Conservation (phyloP, 1,140 invertebrate species). For the Mylabris phalerata region DNA sequence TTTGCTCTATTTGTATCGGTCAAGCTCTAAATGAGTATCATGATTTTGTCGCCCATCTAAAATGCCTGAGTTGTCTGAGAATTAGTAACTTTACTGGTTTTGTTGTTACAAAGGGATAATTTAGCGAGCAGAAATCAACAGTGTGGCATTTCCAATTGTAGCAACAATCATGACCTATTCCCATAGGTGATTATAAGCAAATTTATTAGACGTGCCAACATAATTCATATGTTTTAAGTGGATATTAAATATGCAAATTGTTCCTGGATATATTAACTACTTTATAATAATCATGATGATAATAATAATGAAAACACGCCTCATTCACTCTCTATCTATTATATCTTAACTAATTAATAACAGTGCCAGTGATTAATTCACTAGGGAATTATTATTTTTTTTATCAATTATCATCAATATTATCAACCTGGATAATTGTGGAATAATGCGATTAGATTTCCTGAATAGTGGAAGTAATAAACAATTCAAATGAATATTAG, state of each 20-base stretch:
- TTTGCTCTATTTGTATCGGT: too few species aligned
- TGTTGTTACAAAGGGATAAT: neutral
- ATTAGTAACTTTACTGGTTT: neutral
- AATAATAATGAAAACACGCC: conserved; percentile 9
- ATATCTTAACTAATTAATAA: conserved; percentile 4
- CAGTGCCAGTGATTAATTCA: too few species aligned
- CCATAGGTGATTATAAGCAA: conserved; percentile 10
- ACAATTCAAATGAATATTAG: too few species aligned
- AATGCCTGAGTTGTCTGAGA: neutral
- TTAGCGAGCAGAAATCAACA: neutral
- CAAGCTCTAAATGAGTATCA: neutral
- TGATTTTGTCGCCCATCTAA: neutral
- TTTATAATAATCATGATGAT: too few species aligned
- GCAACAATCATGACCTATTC: conserved; percentile 19
- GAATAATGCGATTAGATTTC: too few species aligned
- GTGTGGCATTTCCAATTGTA: conserved; percentile 6
- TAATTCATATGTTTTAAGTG: conserved; percentile 19
- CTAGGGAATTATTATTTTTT: too few species aligned
- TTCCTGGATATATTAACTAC: conserved; percentile 13
- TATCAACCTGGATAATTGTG: too few species aligned
- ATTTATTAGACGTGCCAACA: conserved; percentile 19
- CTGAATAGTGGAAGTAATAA: too few species aligned
- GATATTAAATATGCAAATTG: conserved; percentile 24
- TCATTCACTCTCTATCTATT: conserved; percentile 2
- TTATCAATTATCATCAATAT: too few species aligned